Evolutionary conservation across 2,797 vertebrate species (phyloP).

Genomic region (Eleutherodactylus coqui): DNA sequence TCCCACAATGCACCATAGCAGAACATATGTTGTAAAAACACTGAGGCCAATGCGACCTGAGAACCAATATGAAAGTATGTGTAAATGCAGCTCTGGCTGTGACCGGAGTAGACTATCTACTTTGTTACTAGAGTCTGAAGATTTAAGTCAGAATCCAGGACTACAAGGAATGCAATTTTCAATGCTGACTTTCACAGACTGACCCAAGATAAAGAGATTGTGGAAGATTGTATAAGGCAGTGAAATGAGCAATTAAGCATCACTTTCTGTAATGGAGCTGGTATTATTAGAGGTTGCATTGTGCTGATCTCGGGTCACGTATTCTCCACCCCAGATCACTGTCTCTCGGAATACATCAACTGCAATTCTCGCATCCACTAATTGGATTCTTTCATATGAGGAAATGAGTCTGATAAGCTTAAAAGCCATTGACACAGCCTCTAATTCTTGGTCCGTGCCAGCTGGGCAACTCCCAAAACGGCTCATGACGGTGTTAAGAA

Average conservation of each 20-base stretch:
- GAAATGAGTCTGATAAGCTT: slow-evolving; percentile 21
- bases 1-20: not conserved
- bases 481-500: not conserved
- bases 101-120: not conserved
- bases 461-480: slow-evolving; percentile 11
- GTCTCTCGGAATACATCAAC: slow-evolving; percentile 2
- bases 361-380: slow-evolving; percentile 16
- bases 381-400: slow-evolving; percentile 49
- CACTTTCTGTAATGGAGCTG: too few relatives aligned
- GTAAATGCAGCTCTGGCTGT: not conserved
- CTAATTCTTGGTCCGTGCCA: not conserved
- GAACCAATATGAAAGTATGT: not conserved
- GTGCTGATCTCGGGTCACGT: not conserved
- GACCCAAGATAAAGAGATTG: not conserved
- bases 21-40: not conserved
- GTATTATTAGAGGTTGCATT: not conserved
- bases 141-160: not conserved
- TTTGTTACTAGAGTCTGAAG: not conserved
- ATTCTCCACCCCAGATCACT: not conserved
- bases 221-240: too few relatives aligned
- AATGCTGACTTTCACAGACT: not conserved
- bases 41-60: not conserved
- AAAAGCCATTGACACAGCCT: slow-evolving; percentile 16
- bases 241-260: not conserved
- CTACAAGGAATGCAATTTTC: not conserved